phyloP scores from a whole-genome alignment of 2,113 vertebrate species.

The Chauna torquata region DNA sequence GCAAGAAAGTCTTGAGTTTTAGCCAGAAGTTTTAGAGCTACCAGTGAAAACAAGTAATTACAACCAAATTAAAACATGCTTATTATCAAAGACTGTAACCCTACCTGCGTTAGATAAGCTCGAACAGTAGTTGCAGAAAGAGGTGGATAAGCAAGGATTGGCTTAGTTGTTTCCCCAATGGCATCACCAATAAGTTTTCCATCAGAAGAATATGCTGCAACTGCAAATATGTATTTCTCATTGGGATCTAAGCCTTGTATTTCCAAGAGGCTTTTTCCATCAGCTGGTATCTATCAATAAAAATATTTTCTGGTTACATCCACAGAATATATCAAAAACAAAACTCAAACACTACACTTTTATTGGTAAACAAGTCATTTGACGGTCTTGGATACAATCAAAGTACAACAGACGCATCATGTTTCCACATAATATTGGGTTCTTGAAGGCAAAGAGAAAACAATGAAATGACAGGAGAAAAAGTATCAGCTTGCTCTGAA shows the following conservation, averaged over 20 bases:
- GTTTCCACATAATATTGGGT: not conserved
- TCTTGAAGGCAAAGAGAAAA: not conserved
- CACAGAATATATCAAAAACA: not conserved
- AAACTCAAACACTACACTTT: not conserved
- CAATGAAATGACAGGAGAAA: not conserved
- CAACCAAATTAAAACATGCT: not conserved
- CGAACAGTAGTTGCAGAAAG: conserved; percentile 83
- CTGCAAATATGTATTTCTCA: conserved; percentile 91
- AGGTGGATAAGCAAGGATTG: conserved; percentile 85
- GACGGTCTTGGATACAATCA: not conserved
- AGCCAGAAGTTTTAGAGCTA: not conserved
- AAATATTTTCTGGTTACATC: conserved; percentile 32
- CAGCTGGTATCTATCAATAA: conserved; percentile 82
- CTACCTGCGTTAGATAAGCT: conserved; percentile 89
- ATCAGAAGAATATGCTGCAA: conserved; percentile 86
- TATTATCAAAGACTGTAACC: not conserved
- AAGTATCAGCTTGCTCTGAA: not conserved
- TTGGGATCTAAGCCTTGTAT: conserved; percentile 86
- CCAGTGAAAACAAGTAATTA: not conserved
- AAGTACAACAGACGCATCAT: not conserved
- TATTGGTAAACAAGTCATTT: not conserved
- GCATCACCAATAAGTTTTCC: conserved; percentile 84
- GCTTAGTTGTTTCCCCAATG: conserved; percentile 84
- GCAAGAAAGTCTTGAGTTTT: not conserved
- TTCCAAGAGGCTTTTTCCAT: conserved; percentile 79